Percentiles rank a stretch among this genome's conserved stretches.
These are phyloP conservation scores for Phaetusa simplex DNA, from an alignment of 2,113 vertebrate species.

Conservation along the genomic window DNA sequence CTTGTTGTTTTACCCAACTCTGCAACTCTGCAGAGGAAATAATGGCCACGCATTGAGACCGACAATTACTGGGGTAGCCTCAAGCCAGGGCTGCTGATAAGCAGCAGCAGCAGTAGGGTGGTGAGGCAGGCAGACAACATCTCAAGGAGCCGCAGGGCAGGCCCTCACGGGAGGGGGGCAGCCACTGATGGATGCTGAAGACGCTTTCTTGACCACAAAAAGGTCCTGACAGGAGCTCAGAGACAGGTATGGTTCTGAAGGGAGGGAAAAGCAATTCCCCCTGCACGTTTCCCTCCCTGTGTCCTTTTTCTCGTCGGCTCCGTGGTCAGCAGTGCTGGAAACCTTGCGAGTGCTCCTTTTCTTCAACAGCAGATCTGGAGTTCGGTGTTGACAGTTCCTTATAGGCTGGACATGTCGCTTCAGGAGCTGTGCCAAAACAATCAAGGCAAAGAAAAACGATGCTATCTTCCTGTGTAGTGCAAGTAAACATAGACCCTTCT, in stretches of 20 bases:
- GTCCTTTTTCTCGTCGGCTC: background rate
- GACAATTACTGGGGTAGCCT: background rate
- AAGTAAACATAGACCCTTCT: background rate
- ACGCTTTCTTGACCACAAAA: background rate
- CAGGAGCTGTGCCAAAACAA: background rate
- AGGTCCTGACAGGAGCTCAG: background rate
- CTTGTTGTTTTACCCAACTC: background rate
- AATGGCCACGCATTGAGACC: background rate
- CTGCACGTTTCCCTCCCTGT: background rate
- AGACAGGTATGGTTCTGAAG: background rate
- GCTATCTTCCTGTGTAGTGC: background rate
- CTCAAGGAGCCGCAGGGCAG: background rate
- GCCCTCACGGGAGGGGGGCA: background rate
- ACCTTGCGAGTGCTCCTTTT: background rate
- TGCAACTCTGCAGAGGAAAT: slow-evolving; percentile 5
- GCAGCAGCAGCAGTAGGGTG: background rate
- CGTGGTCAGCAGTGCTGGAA: background rate
- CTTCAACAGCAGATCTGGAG: background rate
- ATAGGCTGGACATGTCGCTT: background rate
- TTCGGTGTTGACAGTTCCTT: background rate
- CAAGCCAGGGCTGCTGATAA: slow-evolving; percentile 44
- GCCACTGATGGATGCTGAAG: background rate
- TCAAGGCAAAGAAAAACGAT: background rate
- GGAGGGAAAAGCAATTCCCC: background rate
- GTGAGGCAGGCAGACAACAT: background rate